Evolutionary conservation across 2,113 vertebrate genomes (phyloP), one percentile per base, ranked within the genome.

Genomic region (Apus apus): DNA sequence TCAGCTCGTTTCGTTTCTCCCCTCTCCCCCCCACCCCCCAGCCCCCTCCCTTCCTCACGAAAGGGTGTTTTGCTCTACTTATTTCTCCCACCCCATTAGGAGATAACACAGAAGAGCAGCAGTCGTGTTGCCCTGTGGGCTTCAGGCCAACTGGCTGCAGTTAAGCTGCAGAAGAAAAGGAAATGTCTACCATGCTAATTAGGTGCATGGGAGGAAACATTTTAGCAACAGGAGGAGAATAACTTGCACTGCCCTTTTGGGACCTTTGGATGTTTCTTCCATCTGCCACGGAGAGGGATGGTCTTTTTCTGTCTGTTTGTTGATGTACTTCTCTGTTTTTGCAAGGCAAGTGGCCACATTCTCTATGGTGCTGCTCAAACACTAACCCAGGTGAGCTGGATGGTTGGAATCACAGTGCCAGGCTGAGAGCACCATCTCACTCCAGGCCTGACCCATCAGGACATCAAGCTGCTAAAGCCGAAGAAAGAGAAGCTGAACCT

Each of bases 41-140:
- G 14, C 57, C 30, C 0, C 0, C 57, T 85, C 80, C 76, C 68
- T 74, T 89, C 93, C 93, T 61, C 11, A 5, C 92, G 65, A 94
- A 86, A 67, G 92, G 65, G 72, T 57, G 94, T 95, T 89, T 92
- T 95, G 92, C 85, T 93, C 90, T 48, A 60, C 56, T 95, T 87
- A n/a, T 13, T 97, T 81, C 70, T 16, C 77, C 85, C 90, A 57
- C 57, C 83, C 34, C 94, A 68, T 95, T 60, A 74, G 82, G 87
- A 26, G 13, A 9, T 75, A 26, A 36, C 40, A 17, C 67, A 80
- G 64, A 57, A 84, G 76, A 96, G 87, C 62, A 82, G 79, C 30
- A 20, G 62, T 91, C 38, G 1, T 60, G 56, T 88, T 71, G 93
- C 87, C 94, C 87, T 32, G 15, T 85, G 90, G 96, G 86, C 84